phyloP scores from a whole-genome alignment of 2,888 invertebrate species.

The Lomographa bimaculata region DNA sequence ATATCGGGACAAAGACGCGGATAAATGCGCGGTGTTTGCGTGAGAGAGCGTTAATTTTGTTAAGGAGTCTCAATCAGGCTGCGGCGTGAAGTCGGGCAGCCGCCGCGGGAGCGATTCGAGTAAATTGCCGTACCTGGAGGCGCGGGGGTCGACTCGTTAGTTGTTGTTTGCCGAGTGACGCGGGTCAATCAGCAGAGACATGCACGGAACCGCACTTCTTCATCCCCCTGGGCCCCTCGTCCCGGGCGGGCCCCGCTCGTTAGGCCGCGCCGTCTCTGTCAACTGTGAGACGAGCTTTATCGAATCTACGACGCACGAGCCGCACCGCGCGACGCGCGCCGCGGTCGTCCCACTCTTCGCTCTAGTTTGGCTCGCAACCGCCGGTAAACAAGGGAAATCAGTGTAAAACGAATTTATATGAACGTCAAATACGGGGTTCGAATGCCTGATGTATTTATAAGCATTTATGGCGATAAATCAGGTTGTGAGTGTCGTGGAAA shows the following conservation, averaged over 20 bases:
- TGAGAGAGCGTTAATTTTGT: slow-evolving; percentile 79
- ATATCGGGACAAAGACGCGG: slow-evolving; percentile 76
- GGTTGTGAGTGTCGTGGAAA: slow-evolving; percentile 22
- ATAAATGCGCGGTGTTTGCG: slow-evolving; percentile 74
- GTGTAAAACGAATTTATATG: slow-evolving; percentile 75
- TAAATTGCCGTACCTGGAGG: slow-evolving; percentile 76
- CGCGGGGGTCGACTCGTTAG: slow-evolving; percentile 81
- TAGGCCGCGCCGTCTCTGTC: slow-evolving; percentile 81
- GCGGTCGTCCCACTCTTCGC: slow-evolving; percentile 77
- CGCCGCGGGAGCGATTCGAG: slow-evolving; percentile 74
- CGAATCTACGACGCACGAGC: slow-evolving; percentile 83
- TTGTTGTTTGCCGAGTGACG: slow-evolving; percentile 84
- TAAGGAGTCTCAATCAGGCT: slow-evolving; percentile 80
- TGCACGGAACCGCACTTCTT: slow-evolving; percentile 84
- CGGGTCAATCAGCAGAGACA: slow-evolving; percentile 84
- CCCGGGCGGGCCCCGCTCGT: slow-evolving; percentile 63
- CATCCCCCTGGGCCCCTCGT: slow-evolving; percentile 55
- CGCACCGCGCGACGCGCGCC: slow-evolving; percentile 79
- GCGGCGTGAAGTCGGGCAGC: slow-evolving; percentile 66
- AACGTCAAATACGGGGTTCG: slow-evolving; percentile 57
- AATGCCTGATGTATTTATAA: slow-evolving; percentile 37
- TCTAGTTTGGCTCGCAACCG: slow-evolving; percentile 74
- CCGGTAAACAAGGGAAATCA: slow-evolving; percentile 80
- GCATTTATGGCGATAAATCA: slow-evolving; percentile 30
- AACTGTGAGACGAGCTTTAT: slow-evolving; percentile 82